Evolutionary conservation across 2,797 vertebrate species (phyloP).

Genomic region (Phoxinus dragarum): DNA sequence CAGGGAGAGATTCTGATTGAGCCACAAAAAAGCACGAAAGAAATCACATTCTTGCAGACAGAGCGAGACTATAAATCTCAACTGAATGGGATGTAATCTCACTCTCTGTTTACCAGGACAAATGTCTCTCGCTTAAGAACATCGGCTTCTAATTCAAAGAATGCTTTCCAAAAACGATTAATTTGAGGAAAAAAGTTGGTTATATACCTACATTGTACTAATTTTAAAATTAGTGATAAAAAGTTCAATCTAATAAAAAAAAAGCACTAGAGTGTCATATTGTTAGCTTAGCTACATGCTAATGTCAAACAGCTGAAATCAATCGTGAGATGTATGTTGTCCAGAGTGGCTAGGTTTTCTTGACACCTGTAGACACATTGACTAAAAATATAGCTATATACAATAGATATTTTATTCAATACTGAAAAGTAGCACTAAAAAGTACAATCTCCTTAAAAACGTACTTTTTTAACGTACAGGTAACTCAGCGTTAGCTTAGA

Average conservation of each 20-base stretch:
- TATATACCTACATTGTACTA: not conserved
- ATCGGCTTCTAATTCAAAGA: constrained; percentile 13
- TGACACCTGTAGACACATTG: not conserved
- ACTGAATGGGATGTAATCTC: constrained; percentile 61
- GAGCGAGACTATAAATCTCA: constrained; percentile 59
- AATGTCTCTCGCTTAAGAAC: constrained; percentile 32
- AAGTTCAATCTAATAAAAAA: not conserved
- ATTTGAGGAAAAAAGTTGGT: not conserved
- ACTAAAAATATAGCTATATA: not conserved
- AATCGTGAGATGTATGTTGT: not conserved
- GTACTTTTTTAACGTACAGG: not conserved
- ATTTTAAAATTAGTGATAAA: not conserved
- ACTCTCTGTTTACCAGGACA: constrained; percentile 41
- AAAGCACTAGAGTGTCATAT: not conserved
- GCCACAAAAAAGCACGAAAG: constrained; percentile 54
- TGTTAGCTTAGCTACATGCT: not conserved
- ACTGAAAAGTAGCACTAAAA: not conserved
- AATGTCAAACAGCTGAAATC: not conserved
- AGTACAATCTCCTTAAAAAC: not conserved
- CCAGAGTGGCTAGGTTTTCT: not conserved
- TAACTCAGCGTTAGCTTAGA: not conserved
- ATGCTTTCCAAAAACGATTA: not conserved
- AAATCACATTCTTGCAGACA: constrained; percentile 47
- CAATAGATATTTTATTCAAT: not conserved
- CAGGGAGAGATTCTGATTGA: constrained; percentile 60